Base-by-base conservation (phyloP, 1,140 invertebrate genomes). In the Cataglyphis hispanica region DNA sequence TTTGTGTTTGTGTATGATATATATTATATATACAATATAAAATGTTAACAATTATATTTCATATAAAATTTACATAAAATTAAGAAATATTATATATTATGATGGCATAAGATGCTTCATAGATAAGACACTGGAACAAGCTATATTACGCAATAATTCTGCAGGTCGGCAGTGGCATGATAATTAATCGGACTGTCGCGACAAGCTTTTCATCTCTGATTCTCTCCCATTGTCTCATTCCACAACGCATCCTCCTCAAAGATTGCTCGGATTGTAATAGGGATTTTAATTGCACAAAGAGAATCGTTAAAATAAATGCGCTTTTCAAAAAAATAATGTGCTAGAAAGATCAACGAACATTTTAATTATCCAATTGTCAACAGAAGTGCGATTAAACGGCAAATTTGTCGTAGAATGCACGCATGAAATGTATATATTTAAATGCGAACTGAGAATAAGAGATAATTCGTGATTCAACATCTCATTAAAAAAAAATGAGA, bases 271-370 rank as follows among this genome's bases (percentile, higher is more conserved):
- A 80, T 80, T 80, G 67, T 80, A 80, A 80, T 70, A 34, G 63
- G 64, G 61, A 70, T 80, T 80, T 80, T 80, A 80, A 80, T 80
- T 80, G 64, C 64, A 80, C 77, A 80, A 80, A 80, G 77, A 19
- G 77, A 80, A 80, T 80, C 64, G 34, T 80, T 80, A 80, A 31
- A 34, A 69, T 80, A 80, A 80, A 80, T 80, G 46, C 43, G 43
- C 27, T 80, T 80, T 70, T 64, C 77, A 34, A 64, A 70, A 69
- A 80, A 80, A 46, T 64, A 64, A 69, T 64, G 16, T 70, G 77
- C 77, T 70, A 80, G 64, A 80, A 80, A 80, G 77, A 70, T 80
- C 77, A 80, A 80, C 77, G 77, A 80, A 80, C 11, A 16, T 70
- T 80, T 70, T 80, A 80, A 70, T 46, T 40, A 50, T 50, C 10